These are phyloP conservation scores for Perizoma affinitatum DNA, from an alignment of 2,888 invertebrate genomes.

Conservation along the genomic window DNA sequence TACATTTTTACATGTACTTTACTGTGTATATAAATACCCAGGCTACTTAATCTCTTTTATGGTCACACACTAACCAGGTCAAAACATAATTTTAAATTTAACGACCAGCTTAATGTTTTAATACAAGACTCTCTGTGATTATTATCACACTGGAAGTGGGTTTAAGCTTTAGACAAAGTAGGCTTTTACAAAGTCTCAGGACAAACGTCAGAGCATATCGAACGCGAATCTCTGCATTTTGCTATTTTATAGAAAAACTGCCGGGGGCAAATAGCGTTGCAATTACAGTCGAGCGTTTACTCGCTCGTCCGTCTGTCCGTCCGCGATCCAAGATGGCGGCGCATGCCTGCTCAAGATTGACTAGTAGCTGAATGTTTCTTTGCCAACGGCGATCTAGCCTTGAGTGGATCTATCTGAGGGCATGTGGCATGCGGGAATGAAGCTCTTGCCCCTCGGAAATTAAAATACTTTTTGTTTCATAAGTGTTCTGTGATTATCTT, in stretches of 20 bases:
- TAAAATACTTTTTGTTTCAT: constrained; percentile 78
- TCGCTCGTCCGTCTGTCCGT: constrained; percentile 67
- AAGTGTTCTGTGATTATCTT: constrained; percentile 66
- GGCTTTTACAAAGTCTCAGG: constrained; percentile 19
- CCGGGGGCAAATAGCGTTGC: constrained; percentile 72
- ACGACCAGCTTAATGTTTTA: background rate
- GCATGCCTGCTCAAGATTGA: constrained; percentile 80
- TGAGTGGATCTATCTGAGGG: constrained; percentile 67
- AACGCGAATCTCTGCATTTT: constrained; percentile 48
- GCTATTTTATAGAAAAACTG: constrained; percentile 72
- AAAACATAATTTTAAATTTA: no score
- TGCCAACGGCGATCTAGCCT: constrained; percentile 75
- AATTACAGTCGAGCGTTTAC: constrained; percentile 75
- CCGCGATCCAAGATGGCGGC: constrained; percentile 69
- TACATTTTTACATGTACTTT: no score
- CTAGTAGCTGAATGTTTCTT: constrained; percentile 76
- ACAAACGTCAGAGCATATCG: constrained; percentile 40
- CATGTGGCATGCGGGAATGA: constrained; percentile 68
- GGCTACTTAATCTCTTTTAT: no score
- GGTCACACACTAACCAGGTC: no score
- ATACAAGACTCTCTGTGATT: constrained; percentile 1
- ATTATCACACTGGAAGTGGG: constrained; percentile 2
- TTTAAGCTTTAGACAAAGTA: constrained; percentile 5
- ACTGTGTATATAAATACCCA: no score
- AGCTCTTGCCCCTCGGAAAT: constrained; percentile 68